Conservation (phyloP, 1,140 invertebrate species). For the Dendrolimus kikuchii region DNA sequence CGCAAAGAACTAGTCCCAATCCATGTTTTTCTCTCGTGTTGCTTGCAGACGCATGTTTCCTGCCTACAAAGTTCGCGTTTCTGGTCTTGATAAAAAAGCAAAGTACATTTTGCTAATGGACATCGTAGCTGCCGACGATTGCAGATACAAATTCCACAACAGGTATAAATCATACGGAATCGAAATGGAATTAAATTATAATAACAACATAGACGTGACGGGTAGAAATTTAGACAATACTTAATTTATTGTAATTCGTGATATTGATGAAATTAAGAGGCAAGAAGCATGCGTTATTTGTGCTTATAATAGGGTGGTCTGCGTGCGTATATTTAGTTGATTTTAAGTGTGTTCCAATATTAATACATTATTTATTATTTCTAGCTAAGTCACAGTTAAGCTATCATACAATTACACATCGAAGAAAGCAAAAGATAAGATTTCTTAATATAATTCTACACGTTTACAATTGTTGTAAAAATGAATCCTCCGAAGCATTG, state of each 20-base stretch:
- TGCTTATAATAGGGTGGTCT: conserved; percentile 15
- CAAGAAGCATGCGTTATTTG: conserved; percentile 76
- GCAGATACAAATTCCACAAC: conserved; percentile 97
- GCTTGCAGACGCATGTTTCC: conserved; percentile 91
- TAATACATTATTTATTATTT: no score
- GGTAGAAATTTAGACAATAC: conserved; percentile 29
- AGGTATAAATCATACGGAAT: conserved; percentile 75
- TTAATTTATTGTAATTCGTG: conserved; percentile 67
- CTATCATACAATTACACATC: no score
- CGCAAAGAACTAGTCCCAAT: conserved; percentile 75
- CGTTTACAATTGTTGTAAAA: no score
- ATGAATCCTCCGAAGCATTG: no score
- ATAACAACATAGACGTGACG: conserved; percentile 43
- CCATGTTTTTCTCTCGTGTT: conserved; percentile 73
- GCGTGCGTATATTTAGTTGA: conserved; percentile 3
- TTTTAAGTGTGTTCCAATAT: no score
- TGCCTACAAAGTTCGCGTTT: conserved; percentile 92
- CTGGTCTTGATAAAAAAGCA: conserved; percentile 93
- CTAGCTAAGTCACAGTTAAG: no score
- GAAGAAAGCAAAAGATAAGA: no score
- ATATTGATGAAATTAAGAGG: conserved; percentile 50
- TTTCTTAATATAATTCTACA: no score
- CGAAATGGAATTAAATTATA: conserved; percentile 64
- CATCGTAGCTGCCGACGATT: conserved; percentile 93
- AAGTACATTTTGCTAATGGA: conserved; percentile 97